Base-by-base conservation (phyloP, 2,888 invertebrate species). In the Acholoe squamosa region DNA sequence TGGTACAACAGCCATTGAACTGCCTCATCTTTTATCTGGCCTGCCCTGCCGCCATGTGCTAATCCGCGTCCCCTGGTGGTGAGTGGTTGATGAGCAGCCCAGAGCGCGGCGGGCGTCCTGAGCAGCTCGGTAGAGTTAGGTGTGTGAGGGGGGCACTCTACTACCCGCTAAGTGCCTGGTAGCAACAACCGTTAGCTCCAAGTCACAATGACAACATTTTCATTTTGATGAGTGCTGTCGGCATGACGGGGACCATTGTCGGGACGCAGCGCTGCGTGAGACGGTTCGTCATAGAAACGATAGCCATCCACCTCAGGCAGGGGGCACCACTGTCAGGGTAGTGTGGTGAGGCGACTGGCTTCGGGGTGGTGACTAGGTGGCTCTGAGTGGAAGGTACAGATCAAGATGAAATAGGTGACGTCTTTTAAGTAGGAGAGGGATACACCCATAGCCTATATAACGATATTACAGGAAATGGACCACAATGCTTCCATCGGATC, bases 151-250 rank as follows among this genome's bases (percentile, higher is more conserved):
- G 43, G 34, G 43, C 84, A 22, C 84, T 3, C 22, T 84, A 12
- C 25, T 16, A 43, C 43, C 84, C n/a, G 43, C 84, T 84, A 33
- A 84, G 84, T 84, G 84, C 25, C 84, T 84, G 28, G 7, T 25
- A 51, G n/a, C 43, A 25, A 28, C 43, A 16, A 22, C 84, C 43
- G 84, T 34, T 84, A 43, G 84, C 84, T 25, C 0, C 51, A 84
- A 84, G 34, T 84, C 84, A 19, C 51, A 51, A 84, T 84, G 84
- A 84, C 22, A 84, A 84, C 84, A 84, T 84, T 84, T 84, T 84
- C 84, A 84, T 84, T 84, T 84, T 84, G 84, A 84, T 84, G 84
- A 84, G 84, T 84, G 84, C 84, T 51, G 84, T 84, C 84, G 84
- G 84, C 43, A 51, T 12, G 34, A 43, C 16, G 84, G 34, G n/a